Conservation (phyloP, 2,797 vertebrate genomes). For the Leptodactylus fallax region DNA sequence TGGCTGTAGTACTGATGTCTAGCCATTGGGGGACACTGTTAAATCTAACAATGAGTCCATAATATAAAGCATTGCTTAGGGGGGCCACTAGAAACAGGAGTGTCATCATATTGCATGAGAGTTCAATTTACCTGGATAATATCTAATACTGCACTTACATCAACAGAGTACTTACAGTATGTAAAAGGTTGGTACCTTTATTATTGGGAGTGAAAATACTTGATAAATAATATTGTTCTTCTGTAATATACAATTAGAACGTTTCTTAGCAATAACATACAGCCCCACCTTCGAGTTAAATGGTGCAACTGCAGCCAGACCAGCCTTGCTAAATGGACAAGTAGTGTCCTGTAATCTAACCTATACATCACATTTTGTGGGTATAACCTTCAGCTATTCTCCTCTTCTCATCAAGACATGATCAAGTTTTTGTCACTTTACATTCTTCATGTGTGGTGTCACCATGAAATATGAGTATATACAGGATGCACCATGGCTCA, state of each 20-base stretch:
- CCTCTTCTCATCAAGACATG: neutral
- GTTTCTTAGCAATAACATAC: slow-evolving; percentile 7
- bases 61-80: neutral
- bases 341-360: neutral
- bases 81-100: neutral
- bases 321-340: neutral
- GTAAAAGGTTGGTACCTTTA: neutral
- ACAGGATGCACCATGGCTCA: neutral
- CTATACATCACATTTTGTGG: neutral
- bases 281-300: neutral
- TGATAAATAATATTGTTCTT: neutral
- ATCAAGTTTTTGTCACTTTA: neutral
- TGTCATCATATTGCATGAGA: neutral
- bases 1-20: neutral
- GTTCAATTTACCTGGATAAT: too few relatives aligned
- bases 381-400: neutral
- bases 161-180: neutral
- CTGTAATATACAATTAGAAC: neutral
- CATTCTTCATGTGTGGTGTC: neutral
- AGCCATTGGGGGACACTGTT: neutral
- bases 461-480: too few relatives aligned
- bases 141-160: neutral
- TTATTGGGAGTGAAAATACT: neutral
- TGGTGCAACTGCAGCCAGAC: neutral
- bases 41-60: neutral